Evolutionary conservation across 2,888 invertebrate species (phyloP), one percentile per base, ranked within the genome.

Genomic region (Lycia hirtaria): DNA sequence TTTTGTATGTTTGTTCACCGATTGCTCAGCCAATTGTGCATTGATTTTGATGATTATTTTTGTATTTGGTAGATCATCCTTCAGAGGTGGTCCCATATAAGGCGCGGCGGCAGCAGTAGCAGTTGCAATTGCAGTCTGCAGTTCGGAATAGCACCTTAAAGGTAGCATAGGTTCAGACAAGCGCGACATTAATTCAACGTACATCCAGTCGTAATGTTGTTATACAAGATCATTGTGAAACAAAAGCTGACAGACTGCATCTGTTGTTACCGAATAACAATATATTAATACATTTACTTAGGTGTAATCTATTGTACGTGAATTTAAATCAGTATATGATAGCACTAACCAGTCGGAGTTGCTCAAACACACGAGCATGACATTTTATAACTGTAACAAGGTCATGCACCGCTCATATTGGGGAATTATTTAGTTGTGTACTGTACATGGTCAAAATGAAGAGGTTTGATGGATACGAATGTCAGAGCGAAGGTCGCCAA

Each of bases 371-470:
- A 82, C 83, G 82, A 81, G 80, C 78, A 80, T 88, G 89, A 89
- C 88, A 89, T 89, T 89, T 88, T 83, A 81, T 83, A 88, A 85
- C 83, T 86, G 85, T 88, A 89, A 87, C 90, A 88, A 89, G 89
- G 90, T 81, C 83, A 81, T 74, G 78, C 80, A 84, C 81, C 78
- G 81, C 79, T 83, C 81, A 69, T 83, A 84, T 85, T 84, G 77
- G 80, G 75, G 81, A 79, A 80, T 83, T 78, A 82, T 67, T 61
- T 75, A 76, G 69, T 68, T 70, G 64, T 68, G 70, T 75, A 69
- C 69, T 73, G 69, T 73, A 71, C 76, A 76, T 69, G 78, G 78
- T 74, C 76, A 71, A 75, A 76, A 72, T 69, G 73, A 80, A 75
- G 76, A 79, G 73, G 68, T 71, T 71, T 78, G 79, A 80, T 78